Conservation (phyloP, 1,140 invertebrate genomes). For the Battus philenor region DNA sequence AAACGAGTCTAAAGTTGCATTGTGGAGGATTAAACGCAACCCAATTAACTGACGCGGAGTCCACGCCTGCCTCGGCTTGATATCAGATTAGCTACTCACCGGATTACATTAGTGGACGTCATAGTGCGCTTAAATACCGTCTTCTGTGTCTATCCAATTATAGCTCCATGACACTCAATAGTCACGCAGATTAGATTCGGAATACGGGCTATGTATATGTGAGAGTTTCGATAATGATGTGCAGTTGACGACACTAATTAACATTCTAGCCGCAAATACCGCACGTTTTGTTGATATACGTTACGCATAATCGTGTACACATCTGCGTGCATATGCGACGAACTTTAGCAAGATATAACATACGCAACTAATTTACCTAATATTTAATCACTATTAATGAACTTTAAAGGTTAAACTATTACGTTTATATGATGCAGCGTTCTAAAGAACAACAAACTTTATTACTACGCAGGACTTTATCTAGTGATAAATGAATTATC, state of each 20-base stretch:
- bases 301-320: no score
- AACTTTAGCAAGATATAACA: no score
- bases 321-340: no score
- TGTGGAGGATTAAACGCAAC: slow-evolving; percentile 66
- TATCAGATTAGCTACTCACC: slow-evolving; percentile 65
- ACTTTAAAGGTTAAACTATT: no score
- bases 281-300: no score
- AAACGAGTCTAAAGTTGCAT: slow-evolving; percentile 44
- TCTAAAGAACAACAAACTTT: no score
- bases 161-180: slow-evolving; percentile 45
- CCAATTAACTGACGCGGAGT: slow-evolving; percentile 61
- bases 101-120: slow-evolving; percentile 68
- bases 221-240: slow-evolving; percentile 5
- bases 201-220: slow-evolving; percentile 22
- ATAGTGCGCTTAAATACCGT: slow-evolving; percentile 36
- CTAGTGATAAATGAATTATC: no score
- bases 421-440: no score
- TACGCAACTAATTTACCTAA: no score
- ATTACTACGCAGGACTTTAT: no score
- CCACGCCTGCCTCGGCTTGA: slow-evolving; percentile 52
- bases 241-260: neutral
- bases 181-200: slow-evolving; percentile 51
- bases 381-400: no score
- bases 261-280: neutral
- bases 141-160: slow-evolving; percentile 51